Percentiles rank a stretch among this genome's conserved stretches.
phyloP scores from a whole-genome alignment of 2,113 vertebrate genomes.

The Apeltes quadracus region DNA sequence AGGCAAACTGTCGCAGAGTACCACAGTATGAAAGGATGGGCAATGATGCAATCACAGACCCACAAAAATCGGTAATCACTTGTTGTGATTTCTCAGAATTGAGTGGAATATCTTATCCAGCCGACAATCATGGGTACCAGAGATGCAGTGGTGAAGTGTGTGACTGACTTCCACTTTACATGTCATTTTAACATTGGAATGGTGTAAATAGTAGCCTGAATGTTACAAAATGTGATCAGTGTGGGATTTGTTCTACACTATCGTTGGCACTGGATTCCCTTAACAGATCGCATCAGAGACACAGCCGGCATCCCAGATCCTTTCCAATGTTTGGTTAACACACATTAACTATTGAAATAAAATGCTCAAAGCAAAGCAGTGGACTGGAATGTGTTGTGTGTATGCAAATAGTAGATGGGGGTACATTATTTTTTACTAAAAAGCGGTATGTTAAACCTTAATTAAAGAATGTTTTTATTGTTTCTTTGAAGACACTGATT shows the following conservation, averaged over 20 bases:
- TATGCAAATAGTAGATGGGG: neutral
- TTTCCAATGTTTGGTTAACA: slow-evolving; percentile 9
- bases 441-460: neutral
- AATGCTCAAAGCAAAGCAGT: slow-evolving; percentile 3
- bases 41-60: neutral
- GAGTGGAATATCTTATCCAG: neutral
- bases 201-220: neutral
- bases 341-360: slow-evolving; percentile 10
- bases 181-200: slow-evolving; percentile 5
- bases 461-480: neutral
- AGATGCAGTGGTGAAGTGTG: neutral
- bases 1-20: neutral
- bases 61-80: neutral
- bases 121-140: neutral
- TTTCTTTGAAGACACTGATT: neutral
- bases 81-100: neutral
- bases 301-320: slow-evolving; percentile 23
- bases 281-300: slow-evolving; percentile 8
- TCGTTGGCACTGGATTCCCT: slow-evolving; percentile 12
- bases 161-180: neutral
- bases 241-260: neutral
- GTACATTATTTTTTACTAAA: neutral
- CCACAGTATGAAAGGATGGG: too few species aligned
- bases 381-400: neutral
- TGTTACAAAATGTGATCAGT: neutral